Conservation (phyloP, 2,113 vertebrate species). For the Percina caprodes region DNA sequence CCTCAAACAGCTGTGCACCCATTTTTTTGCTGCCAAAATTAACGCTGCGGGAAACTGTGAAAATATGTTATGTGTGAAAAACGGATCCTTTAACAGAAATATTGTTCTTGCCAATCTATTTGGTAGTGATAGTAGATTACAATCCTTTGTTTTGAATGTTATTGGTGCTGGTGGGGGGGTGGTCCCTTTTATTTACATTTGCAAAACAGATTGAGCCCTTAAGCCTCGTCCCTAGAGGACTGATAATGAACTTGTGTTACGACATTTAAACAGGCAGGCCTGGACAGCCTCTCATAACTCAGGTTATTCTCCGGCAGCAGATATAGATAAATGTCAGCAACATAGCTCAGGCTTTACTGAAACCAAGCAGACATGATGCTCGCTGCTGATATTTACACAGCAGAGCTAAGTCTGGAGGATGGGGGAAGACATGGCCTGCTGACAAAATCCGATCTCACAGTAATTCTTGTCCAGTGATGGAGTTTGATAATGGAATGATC, state of each 20-base stretch:
- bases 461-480: slow-evolving; percentile 22
- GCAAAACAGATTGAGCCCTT: slow-evolving; percentile 60
- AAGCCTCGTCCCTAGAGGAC: slow-evolving; percentile 55
- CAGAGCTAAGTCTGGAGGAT: slow-evolving; percentile 45
- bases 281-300: slow-evolving; percentile 73
- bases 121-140: not conserved
- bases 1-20: slow-evolving; percentile 39
- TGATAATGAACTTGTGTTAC: slow-evolving; percentile 74
- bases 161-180: no score
- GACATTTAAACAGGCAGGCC: slow-evolving; percentile 77
- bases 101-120: slow-evolving; percentile 6
- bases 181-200: slow-evolving; percentile 50
- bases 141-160: slow-evolving; percentile 21
- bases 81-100: slow-evolving; percentile 12
- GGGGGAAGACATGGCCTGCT: slow-evolving; percentile 32
- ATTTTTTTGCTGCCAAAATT: slow-evolving; percentile 38
- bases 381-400: slow-evolving; percentile 73
- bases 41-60: not conserved
- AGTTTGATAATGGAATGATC: slow-evolving; percentile 21
- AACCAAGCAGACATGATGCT: slow-evolving; percentile 70
- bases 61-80: slow-evolving; percentile 13
- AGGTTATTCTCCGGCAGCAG: slow-evolving; percentile 76
- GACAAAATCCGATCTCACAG: slow-evolving; percentile 29
- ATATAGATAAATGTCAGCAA: slow-evolving; percentile 78
- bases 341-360: slow-evolving; percentile 58